phyloP scores from a whole-genome alignment of 2,797 vertebrate genomes.

The Sebastes iracundus region DNA sequence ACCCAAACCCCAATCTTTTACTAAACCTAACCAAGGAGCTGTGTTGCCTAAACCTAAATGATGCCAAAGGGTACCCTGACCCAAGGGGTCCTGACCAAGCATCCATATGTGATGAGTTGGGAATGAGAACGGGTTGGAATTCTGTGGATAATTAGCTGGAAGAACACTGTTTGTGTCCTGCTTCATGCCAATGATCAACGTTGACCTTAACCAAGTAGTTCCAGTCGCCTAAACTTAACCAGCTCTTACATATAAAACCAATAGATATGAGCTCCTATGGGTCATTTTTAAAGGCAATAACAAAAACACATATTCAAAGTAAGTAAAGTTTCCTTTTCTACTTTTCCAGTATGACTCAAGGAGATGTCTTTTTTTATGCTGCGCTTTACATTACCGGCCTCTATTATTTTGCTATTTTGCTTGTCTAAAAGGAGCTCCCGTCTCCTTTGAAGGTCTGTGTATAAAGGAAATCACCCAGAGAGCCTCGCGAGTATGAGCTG shows the following conservation, averaged over 20 bases:
- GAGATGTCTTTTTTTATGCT: neutral
- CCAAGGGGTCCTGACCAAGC: no score
- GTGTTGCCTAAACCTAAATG: no score
- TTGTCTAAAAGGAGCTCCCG: neutral
- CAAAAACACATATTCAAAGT: neutral
- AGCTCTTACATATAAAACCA: neutral
- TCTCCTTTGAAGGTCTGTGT: neutral
- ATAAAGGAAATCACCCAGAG: neutral
- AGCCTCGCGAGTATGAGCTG: neutral
- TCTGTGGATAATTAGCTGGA: no score
- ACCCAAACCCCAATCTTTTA: no score
- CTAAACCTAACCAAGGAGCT: no score
- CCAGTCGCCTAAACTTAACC: no score
- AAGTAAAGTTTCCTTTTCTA: neutral
- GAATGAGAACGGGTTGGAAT: no score
- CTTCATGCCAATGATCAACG: no score
- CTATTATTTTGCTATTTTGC: neutral
- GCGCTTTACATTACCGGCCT: neutral
- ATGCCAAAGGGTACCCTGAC: no score
- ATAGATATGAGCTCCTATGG: neutral
- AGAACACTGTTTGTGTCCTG: no score
- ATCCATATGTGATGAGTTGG: no score
- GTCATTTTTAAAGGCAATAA: neutral
- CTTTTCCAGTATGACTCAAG: neutral
- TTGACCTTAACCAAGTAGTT: no score